A percentile compares a stretch with the other conserved stretches of the same genome.
Evolutionary conservation across 2,888 invertebrate species (phyloP).

Genomic region (Barypeithes pellucidus): DNA sequence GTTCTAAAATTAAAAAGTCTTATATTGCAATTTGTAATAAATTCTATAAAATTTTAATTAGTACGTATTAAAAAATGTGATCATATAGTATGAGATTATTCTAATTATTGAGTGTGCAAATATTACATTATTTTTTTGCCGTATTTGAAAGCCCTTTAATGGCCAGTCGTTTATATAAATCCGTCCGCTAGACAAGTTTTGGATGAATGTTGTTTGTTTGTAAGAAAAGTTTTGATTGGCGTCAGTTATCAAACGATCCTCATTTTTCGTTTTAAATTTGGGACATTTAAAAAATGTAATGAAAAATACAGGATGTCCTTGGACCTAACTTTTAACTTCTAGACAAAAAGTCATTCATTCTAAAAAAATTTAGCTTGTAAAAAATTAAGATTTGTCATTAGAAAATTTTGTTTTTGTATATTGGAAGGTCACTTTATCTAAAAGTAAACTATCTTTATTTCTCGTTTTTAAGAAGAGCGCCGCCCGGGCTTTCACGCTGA

Average conservation of each 20-base stretch:
- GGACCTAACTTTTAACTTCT: too few relatives aligned
- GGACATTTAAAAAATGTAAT: too few relatives aligned
- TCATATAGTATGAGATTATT: constrained; percentile 64
- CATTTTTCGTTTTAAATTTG: neutral
- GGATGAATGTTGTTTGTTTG: neutral
- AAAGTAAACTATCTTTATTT: too few relatives aligned
- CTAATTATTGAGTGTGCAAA: constrained; percentile 57
- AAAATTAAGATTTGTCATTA: too few relatives aligned
- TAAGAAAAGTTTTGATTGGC: neutral
- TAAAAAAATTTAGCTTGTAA: too few relatives aligned
- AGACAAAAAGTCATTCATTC: too few relatives aligned
- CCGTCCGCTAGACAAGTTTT: constrained; percentile 25
- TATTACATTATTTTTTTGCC: constrained; percentile 56
- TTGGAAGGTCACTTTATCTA: too few relatives aligned
- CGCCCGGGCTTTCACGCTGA: too few relatives aligned
- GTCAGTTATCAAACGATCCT: neutral
- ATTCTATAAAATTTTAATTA: constrained; percentile 11
- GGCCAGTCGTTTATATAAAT: constrained; percentile 18
- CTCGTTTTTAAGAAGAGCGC: too few relatives aligned
- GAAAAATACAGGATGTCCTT: too few relatives aligned
- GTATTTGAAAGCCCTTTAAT: neutral
- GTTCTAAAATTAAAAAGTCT: neutral
- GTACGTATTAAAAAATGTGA: constrained; percentile 58
- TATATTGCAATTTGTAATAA: constrained; percentile 13
- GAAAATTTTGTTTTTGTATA: too few relatives aligned